Base-by-base conservation (phyloP, 2,888 invertebrate species). In the Sphaerophoria taeniata region DNA sequence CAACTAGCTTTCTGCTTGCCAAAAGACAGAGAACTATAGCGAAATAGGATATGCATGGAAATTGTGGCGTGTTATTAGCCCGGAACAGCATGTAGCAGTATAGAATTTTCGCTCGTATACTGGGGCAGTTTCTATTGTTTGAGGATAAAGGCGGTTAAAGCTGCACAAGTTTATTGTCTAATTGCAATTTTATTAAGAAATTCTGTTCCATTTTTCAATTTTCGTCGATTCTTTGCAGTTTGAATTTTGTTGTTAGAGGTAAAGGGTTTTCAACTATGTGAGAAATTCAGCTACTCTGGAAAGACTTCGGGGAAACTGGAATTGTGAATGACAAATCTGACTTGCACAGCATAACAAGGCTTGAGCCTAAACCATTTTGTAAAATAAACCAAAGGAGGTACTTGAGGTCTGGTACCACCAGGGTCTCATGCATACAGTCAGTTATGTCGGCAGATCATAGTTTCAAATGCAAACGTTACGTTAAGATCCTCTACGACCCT, bases 241-340 rank as follows among this genome's bases (percentile, higher is more conserved):
- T 60, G 60, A 60, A 60, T 60, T 39, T 60, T 60, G 60, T 60
- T 60, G 39, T 60, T 12, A 60, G 43, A 60, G 60, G 60, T 60
- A 60, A 60, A 24, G 60, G 39, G 60, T 14, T 24, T 24, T 24
- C 2, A 24, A 24, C 2, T 24, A 24, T 24, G 24, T 24, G 24
- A 24, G 24, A 24, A 24, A 24, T 1, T 24, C 24, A 2, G 24
- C 24, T 2, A 24, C 24, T 24, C 24, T 24, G 24, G 24, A 24
- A 2, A 24, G 2, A 24, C 24, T 2, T 24, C 2, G 2, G 24
- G 1, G 2, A 24, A 24, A 24, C 1, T 24, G 24, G 24, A 24
- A 24, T 24, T 24, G 1, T 2, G 24, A 24, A 24, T 24, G 24
- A 1, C 24, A 24, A 24, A 24, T n/a, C n/a, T n/a, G n/a, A n/a